Conservation (phyloP, 1,140 invertebrate genomes). For the Centruroides sculpturatus region DNA sequence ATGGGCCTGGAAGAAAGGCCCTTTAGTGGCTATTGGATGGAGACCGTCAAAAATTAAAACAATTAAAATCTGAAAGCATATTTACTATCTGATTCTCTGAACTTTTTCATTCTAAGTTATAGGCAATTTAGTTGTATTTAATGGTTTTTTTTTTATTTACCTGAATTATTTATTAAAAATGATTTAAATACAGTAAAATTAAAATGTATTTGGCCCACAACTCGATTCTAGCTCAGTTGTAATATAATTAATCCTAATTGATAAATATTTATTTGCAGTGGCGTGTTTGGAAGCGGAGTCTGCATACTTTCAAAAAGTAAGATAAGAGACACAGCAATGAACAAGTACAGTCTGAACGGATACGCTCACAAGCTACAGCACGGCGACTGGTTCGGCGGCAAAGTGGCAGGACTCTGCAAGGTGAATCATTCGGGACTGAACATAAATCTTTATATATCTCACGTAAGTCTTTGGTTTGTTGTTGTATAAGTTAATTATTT, state of each 20-base stretch:
- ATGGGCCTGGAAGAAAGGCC: too few relatives aligned
- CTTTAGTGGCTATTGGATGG: too few relatives aligned
- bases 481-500: too few relatives aligned
- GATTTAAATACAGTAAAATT: background rate
- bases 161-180: background rate
- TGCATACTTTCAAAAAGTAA: slow-evolving; percentile 75
- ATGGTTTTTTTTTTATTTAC: background rate
- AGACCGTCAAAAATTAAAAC: too few relatives aligned
- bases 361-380: slow-evolving; percentile 92
- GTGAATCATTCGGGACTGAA: slow-evolving; percentile 48
- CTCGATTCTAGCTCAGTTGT: too few relatives aligned
- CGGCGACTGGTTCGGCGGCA: slow-evolving; percentile 96
- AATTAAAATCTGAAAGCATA: background rate
- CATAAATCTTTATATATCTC: slow-evolving; percentile 77
- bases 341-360: slow-evolving; percentile 88
- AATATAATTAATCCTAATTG: too few relatives aligned
- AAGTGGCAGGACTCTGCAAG: slow-evolving; percentile 70
- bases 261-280: slow-evolving; percentile 41
- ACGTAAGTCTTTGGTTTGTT: slow-evolving; percentile 46
- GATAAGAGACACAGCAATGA: slow-evolving; percentile 78
- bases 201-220: background rate
- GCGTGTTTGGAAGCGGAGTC: slow-evolving; percentile 77
- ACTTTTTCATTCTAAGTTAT: too few relatives aligned
- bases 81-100: background rate
- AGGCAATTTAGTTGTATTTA: too few relatives aligned